Evolutionary conservation across 1,140 invertebrate genomes (phyloP).

Genomic region (Drosophila parvula): DNA sequence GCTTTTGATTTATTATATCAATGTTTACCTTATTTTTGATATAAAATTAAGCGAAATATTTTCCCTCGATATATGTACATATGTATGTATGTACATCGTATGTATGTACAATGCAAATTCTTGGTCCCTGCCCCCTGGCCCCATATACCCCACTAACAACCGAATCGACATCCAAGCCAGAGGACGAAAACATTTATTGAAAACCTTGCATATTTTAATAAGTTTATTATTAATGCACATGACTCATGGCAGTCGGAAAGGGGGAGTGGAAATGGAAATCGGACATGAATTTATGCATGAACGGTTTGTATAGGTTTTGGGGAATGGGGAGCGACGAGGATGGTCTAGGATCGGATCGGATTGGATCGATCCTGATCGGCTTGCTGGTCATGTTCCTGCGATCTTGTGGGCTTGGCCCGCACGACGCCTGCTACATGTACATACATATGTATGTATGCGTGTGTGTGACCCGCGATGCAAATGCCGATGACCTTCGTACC

Average conservation of each 20-base stretch:
- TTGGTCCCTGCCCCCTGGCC: background rate
- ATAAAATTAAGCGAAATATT: no score
- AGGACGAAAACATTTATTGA: conserved; percentile 33
- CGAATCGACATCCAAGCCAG: background rate
- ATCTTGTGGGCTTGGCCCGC: conserved; percentile 75
- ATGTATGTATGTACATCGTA: no score
- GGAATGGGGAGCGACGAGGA: conserved; percentile 4
- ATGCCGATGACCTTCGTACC: conserved; percentile 73
- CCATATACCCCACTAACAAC: conserved; percentile 15
- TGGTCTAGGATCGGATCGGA: conserved; percentile 25
- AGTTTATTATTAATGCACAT: conserved; percentile 65
- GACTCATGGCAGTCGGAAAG: conserved; percentile 32
- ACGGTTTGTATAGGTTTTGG: conserved; percentile 15
- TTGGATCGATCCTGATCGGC: conserved; percentile 44
- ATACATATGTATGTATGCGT: conserved; percentile 1
- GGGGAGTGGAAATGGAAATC: conserved; percentile 12
- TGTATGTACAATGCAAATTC: background rate
- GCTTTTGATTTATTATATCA: no score
- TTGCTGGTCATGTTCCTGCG: conserved; percentile 69
- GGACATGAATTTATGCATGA: conserved; percentile 75
- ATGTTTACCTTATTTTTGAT: no score
- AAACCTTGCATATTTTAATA: conserved; percentile 73
- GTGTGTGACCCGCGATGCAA: conserved; percentile 59
- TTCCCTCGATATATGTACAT: no score
- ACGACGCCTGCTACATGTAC: conserved; percentile 49